Evolutionary conservation across 2,113 vertebrate genomes (phyloP).

Genomic region (Pao palembangensis): DNA sequence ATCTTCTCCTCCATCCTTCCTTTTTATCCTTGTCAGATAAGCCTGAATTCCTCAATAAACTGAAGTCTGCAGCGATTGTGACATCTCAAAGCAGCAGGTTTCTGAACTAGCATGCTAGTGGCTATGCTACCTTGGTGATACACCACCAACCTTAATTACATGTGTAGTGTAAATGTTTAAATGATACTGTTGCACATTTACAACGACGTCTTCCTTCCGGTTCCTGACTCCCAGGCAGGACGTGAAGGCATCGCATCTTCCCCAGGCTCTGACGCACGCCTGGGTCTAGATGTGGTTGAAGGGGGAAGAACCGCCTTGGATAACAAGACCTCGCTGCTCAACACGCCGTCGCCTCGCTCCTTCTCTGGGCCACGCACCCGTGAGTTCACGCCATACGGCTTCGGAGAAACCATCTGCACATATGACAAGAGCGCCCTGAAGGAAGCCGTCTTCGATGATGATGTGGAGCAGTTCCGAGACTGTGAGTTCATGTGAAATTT

Average conservation of each 20-base stretch:
- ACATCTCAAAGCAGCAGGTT: no score
- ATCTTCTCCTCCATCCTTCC: no score
- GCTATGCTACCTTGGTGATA: no score
- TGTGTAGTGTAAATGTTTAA: no score
- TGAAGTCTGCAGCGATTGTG: no score
- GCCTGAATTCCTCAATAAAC: no score
- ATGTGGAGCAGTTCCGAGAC: slow-evolving; percentile 95
- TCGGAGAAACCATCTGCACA: slow-evolving; percentile 85
- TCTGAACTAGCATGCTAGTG: no score
- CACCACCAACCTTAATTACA: no score
- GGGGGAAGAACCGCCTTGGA: slow-evolving; percentile 86
- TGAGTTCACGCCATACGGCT: slow-evolving; percentile 91
- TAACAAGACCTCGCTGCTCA: slow-evolving; percentile 97
- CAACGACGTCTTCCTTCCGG: no score
- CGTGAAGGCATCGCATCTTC: slow-evolving; percentile 65
- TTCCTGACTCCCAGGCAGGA: slow-evolving; percentile 45
- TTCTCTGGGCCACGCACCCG: slow-evolving; percentile 86
- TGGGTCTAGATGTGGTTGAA: slow-evolving; percentile 76
- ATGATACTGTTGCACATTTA: no score
- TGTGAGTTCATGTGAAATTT: slow-evolving; percentile 71
- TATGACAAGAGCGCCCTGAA: slow-evolving; percentile 96
- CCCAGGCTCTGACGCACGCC: slow-evolving; percentile 64
- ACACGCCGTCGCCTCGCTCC: slow-evolving; percentile 89
- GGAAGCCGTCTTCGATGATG: slow-evolving; percentile 95
- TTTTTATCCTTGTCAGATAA: no score